Conservation (phyloP, 1,140 invertebrate species). For the Mya arenaria region DNA sequence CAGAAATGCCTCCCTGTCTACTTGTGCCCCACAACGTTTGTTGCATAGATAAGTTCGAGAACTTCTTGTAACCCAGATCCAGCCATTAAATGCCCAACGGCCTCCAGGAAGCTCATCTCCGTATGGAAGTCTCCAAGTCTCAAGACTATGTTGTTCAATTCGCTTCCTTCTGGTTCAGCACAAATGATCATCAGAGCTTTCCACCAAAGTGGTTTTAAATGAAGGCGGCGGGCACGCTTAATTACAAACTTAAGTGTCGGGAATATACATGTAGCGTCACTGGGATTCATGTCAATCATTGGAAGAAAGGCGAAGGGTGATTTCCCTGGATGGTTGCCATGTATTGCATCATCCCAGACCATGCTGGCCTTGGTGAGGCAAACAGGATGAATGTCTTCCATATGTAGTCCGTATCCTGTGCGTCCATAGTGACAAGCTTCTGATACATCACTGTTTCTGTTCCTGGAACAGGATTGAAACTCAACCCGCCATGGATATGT, state of each 20-base stretch:
- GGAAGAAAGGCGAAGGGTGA: conserved; percentile 65
- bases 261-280: conserved; percentile 68
- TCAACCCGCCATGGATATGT: no score
- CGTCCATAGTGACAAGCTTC: no score
- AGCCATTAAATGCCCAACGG: conserved; percentile 24
- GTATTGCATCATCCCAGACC: conserved; percentile 43
- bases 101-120: conserved; percentile 43
- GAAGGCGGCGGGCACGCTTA: conserved; percentile 34
- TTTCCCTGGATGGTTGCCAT: conserved; percentile 57
- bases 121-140: conserved; percentile 56
- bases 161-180: conserved; percentile 39
- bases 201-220: conserved; percentile 63
- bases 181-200: conserved; percentile 59
- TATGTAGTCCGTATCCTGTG: no score
- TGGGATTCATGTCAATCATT: conserved; percentile 70
- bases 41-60: conserved; percentile 35
- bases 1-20: conserved; percentile 75
- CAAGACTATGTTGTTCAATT: conserved; percentile 34
- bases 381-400: no score
- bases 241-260: conserved; percentile 69
- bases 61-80: conserved; percentile 47
- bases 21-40: conserved; percentile 54
- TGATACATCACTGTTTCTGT: no score
- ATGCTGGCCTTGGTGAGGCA: no score
- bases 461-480: no score